Base-by-base conservation (phyloP, 2,888 invertebrate species). In the Caenorhabditis macrosperma region DNA sequence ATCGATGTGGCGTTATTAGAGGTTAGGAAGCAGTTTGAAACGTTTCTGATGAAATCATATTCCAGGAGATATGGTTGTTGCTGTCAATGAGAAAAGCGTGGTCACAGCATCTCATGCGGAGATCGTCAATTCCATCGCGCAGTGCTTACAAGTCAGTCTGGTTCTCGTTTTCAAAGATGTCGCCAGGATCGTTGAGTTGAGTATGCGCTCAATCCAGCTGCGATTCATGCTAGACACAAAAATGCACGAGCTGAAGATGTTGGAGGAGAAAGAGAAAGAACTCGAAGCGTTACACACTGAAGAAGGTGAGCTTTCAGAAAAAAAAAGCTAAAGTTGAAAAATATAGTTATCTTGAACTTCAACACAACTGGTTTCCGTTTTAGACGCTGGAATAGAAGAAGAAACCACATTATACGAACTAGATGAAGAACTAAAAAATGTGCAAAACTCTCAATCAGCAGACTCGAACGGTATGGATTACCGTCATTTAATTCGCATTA, bases 181-280 rank as follows among this genome's bases (percentile, higher is more conserved):
- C 90, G 96, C 96, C 0, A 93, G 95, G 78, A 97, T 97, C 93
- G 95, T 95, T 94, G 96, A 44, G 95, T 96, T 89, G 93, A 97
- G 0, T 96, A 97, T 91, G 95, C 96, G 93, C 94, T 96, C 78
- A 95, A 95, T 86, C 6, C 81, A 85, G 57, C 60, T 85, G 15
- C 67, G 75, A 15, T 84, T 76, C 33, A 69, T 85, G 26, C 46
- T 85, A n/a, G 77, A 78, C 2, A 57, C 69, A 22, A 85, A 85
- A 74, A 64, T 68, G 38, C 44, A 57, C 28, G 81, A 83, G 46
- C 46, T 85, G 54, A 60, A 61, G 28, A 66, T 68, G 66, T 12
- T 85, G 12, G 81, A 83, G 28, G 61, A 75, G 33, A 48, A 63
- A 24, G 77, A 82, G 22, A 67, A 75, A 38, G 76, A 84, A 46